Base-by-base conservation (phyloP, 2,797 vertebrate species). In the Lindbergichthys nudifrons region DNA sequence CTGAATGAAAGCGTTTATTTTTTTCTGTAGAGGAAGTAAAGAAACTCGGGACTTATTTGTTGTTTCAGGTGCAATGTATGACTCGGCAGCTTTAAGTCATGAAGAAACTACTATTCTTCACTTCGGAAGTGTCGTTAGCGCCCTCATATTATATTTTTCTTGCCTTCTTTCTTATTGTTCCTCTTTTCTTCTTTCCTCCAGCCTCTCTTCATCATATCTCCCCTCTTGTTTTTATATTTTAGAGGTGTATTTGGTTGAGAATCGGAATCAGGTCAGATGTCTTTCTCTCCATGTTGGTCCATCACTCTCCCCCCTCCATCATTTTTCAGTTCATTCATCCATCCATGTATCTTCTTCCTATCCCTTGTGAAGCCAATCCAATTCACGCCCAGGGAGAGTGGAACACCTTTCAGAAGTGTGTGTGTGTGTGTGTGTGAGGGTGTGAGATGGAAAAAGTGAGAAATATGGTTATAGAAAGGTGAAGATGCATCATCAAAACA, bases 381-480 rank as follows among this genome's bases (percentile, higher is more conserved):
- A 91, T 91, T 90, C 70, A 73, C 90, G 83, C 85, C 65, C 67
- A 6, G 21, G 39, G 73, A 51, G 62, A 77, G 32, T 79, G 81
- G 75, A 72, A 78, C 82, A 83, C 71, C 53, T 87, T 66, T 9
- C 41, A 65, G 32, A 71, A 23, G 77, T 45, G 46, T 78, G 64
- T 36, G 30, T 45, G 46, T 78, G 64, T 36, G 30, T n/a, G n/a
- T 10, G 73, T 43, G 75, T 56, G 54, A 51, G 39, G 36, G 76
- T 80, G 83, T 73, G 79, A 84, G 65, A 79, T 56, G 54, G 57
- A 79, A 30, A 58, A 13, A 68, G 52, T 30, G 65, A 59, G 63
- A 42, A 32, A 65, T 63, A n/a, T 12, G 9, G 14, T 0, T 4
- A 19, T 15, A 53, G 26, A 18, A 45, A 56, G 36, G 32, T 26